Conservation (phyloP, 2,113 vertebrate species). For the Urocitellus parryii region DNA sequence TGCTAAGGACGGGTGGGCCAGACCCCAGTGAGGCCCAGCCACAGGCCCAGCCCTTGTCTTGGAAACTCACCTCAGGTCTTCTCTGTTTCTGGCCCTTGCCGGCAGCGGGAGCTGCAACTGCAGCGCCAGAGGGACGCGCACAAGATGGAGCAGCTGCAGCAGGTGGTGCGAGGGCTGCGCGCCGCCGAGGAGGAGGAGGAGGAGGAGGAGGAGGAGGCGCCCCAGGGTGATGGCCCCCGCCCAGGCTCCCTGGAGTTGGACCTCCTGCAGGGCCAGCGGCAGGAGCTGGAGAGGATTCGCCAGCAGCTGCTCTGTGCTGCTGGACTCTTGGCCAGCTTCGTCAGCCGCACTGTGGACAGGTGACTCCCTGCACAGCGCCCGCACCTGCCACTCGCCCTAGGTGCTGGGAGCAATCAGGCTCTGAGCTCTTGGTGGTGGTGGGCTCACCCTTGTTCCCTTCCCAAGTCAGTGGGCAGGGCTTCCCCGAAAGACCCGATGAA, state of each 20-base stretch:
- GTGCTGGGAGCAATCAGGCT: too few species aligned
- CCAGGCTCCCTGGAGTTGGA: not conserved
- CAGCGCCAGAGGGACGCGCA: constrained; percentile 91
- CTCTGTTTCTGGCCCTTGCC: not conserved
- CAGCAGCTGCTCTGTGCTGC: constrained; percentile 86
- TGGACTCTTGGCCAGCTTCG: constrained; percentile 82
- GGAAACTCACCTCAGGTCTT: not conserved
- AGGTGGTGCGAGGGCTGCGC: constrained; percentile 86
- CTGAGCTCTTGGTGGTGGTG: not conserved
- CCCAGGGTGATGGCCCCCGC: not conserved
- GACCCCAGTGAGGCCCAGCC: not conserved
- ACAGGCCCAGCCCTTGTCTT: not conserved
- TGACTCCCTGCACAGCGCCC: not conserved
- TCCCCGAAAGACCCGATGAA: not conserved
- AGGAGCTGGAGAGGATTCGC: constrained; percentile 85
- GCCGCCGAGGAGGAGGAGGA: too few species aligned
- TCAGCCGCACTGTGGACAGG: constrained; percentile 82
- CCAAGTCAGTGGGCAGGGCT: not conserved
- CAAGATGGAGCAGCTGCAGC: constrained; percentile 92
- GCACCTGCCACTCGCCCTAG: too few species aligned
- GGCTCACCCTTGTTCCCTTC: not conserved
- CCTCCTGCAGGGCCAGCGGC: constrained; percentile 68
- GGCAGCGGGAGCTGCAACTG: constrained; percentile 90
- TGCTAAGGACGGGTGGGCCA: rapidly evolving
- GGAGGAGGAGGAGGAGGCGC: constrained; percentile 81